Base-by-base conservation (phyloP, 2,888 invertebrate species). In the Bombylius major region DNA sequence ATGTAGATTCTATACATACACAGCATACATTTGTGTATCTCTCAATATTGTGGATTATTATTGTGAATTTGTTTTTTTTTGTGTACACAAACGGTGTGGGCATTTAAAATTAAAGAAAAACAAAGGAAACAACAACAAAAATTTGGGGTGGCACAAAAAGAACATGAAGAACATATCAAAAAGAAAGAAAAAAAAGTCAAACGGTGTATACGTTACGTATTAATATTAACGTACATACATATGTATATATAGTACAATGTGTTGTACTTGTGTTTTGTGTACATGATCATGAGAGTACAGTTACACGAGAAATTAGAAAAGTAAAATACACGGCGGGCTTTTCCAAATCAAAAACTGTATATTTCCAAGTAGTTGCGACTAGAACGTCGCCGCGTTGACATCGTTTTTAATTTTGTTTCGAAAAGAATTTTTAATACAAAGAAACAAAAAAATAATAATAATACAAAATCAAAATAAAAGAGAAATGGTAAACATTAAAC, bases 341-440 rank as follows among this genome's bases (percentile, higher is more conserved):
- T 50, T 50, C 23, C 53, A 52, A 49, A 52, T 53, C 31, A 50
- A 7, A 56, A 53, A 51, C 51, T 50, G 53, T 8, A 42, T 42
- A 11, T 42, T 46, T 50, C 36, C 62, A 62, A 64, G 66, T 68
- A 72, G 70, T 71, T 69, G 70, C 71, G 70, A 71, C 67, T 62
- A 64, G 67, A 67, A 67, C 72, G 72, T 72, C 74, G 73, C 70
- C 70, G 70, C 69, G 71, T 71, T 65, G 70, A 67, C 70, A 72
- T 68, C 70, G 48, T 54, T 45, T 46, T 50, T 14, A 42, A 42
- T 42, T 42, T 42, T 42, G 1, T 11, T 23, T 23, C 23, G 23
- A 23, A 23, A 23, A 23, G 23, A 3, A 23, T 23, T 23, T 23
- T 23, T 23, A n/a, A 23, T 23, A 46, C 44, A 46, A 23, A 50